Evolutionary conservation across 2,888 invertebrate genomes (phyloP), one percentile per base, ranked within the genome.

Genomic region (Spicauda simplicius): DNA sequence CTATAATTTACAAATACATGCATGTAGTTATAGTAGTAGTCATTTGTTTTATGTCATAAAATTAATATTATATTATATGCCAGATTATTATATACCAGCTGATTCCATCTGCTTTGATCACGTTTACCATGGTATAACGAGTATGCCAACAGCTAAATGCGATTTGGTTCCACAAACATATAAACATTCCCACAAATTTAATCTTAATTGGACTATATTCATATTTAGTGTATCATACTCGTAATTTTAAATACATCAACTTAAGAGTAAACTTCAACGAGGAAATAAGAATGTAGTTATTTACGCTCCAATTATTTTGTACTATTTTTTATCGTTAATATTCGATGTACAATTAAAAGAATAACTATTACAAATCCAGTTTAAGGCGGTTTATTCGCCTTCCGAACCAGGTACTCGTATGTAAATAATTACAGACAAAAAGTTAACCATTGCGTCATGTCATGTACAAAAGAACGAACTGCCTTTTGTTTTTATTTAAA

Each of bases 381-480:
- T 53, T 37, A 7, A 62, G 41, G 33, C 61, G 25, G 55, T 63
- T 63, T 30, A 2, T 2, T 25, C 25, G 20, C n/a, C 30, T 55
- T 50, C 18, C 41, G 16, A 55, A 63, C n/a, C 41, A 14, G 12
- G 25, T 25, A n/a, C n/a, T n/a, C n/a, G 10, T 37, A 41, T 16
- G 30, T 41, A 58, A 58, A 30, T 58, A 58, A 58, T 58, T 33
- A 20, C 18, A 18, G 63, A 75, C 61, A 68, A 70, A 64, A 64
- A 68, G 68, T 59, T 67, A 10, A 70, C 69, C 70, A 19, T 69
- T 71, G 70, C 74, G 74, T 75, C 77, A 75, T 64, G 62, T 65
- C 60, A 10, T 70, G 79, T 80, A 81, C 74, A 74, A 81, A 74
- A 70, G 64, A 70, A 80, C 81, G 80, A 77, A 82, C 66, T 61